Evolutionary conservation across 2,113 vertebrate genomes (phyloP).

Genomic region (Osmerus eperlanus): DNA sequence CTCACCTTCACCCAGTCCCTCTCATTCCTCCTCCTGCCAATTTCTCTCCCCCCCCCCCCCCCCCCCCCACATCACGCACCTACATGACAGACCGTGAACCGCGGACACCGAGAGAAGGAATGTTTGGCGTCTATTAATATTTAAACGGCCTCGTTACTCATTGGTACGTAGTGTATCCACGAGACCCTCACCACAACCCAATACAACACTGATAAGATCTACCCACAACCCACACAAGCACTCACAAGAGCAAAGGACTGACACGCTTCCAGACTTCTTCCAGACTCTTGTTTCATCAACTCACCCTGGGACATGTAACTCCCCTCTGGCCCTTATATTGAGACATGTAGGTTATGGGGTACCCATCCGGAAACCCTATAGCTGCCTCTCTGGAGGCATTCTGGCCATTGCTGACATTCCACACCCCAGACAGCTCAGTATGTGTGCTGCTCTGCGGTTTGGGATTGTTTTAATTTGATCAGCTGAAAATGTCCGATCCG

Average conservation of each 20-base stretch:
- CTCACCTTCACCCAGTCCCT: not conserved
- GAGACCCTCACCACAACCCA: not conserved
- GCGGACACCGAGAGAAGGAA: not conserved
- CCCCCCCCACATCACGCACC: no score
- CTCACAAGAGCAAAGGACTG: not conserved
- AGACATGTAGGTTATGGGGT: no score
- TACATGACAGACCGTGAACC: no score
- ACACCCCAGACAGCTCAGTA: no score
- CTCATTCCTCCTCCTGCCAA: not conserved
- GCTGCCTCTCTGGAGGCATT: no score
- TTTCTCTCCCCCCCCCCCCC: not conserved
- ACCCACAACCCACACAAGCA: not conserved
- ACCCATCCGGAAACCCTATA: no score
- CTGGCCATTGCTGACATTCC: no score
- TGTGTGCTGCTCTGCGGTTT: no score
- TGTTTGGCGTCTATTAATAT: conserved; percentile 4
- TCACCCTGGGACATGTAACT: not conserved
- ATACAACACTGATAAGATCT: conserved; percentile 5
- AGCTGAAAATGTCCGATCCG: no score
- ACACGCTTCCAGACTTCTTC: not conserved
- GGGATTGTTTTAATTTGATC: no score
- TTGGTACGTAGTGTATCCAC: conserved; percentile 1
- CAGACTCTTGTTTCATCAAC: not conserved
- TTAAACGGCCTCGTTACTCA: not conserved
- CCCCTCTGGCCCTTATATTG: no score